Evolutionary conservation across 2,888 invertebrate genomes (phyloP).

Genomic region (Lamellibrachia columna): DNA sequence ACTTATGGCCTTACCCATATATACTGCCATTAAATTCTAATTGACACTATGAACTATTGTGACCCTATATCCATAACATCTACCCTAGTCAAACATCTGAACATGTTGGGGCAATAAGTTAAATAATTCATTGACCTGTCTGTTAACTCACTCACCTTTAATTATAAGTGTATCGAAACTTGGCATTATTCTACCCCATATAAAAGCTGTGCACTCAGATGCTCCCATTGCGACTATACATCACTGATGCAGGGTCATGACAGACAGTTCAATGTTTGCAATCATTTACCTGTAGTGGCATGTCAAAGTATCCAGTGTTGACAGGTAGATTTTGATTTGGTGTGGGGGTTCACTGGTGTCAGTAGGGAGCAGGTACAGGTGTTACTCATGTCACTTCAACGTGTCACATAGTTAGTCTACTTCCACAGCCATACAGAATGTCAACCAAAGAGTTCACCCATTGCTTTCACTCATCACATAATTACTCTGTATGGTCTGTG

Average conservation of each 20-base stretch:
- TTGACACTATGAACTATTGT: neutral
- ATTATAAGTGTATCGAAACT: neutral
- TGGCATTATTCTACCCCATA: neutral
- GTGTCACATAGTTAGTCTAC: neutral
- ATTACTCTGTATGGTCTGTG: neutral
- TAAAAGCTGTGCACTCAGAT: neutral
- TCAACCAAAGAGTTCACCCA: neutral
- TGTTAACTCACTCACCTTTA: no score
- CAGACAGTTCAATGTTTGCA: neutral
- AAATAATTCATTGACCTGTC: no score
- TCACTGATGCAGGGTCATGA: neutral
- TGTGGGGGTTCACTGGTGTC: neutral
- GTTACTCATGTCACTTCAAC: neutral
- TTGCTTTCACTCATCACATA: neutral
- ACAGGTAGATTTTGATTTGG: neutral
- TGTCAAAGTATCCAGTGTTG: neutral
- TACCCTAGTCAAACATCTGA: no score
- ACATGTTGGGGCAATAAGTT: no score
- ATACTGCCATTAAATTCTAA: neutral
- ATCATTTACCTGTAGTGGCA: constrained; percentile 4
- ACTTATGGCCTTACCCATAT: neutral
- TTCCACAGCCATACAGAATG: neutral
- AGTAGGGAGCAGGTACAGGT: neutral
- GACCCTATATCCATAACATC: neutral
- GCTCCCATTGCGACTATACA: neutral